Percentiles rank a stretch among this genome's conserved stretches.
These are phyloP conservation scores for Epirrhoe tristata DNA, from an alignment of 2,888 invertebrate species.

Conservation along the genomic window DNA sequence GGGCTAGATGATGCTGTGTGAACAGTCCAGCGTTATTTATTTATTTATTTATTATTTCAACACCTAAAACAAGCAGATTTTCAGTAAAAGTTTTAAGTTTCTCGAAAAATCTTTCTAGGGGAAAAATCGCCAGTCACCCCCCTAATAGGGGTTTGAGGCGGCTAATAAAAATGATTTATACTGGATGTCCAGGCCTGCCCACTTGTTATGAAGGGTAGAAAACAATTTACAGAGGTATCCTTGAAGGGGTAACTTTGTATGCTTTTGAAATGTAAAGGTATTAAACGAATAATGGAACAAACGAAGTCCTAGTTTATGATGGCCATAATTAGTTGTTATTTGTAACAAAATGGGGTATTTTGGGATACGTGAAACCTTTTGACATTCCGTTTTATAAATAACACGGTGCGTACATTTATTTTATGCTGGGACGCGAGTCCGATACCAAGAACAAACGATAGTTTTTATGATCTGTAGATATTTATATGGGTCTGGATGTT, in stretches of 20 bases:
- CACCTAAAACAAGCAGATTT: conserved; percentile 66
- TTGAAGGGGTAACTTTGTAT: conserved; percentile 55
- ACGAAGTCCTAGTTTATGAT: conserved; percentile 21
- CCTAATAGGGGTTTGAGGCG: conserved; percentile 56
- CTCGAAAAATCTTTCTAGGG: conserved; percentile 58
- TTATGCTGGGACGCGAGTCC: too few relatives aligned
- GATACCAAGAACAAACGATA: too few relatives aligned
- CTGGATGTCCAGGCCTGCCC: conserved; percentile 71
- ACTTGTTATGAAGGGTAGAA: conserved; percentile 75
- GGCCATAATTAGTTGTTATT: conserved; percentile 13
- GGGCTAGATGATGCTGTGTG: too few relatives aligned
- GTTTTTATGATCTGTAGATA: too few relatives aligned
- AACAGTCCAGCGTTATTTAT: too few relatives aligned
- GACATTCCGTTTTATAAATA: not conserved
- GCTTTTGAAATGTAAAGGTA: conserved; percentile 32
- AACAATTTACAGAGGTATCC: conserved; percentile 76
- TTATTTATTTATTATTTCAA: too few relatives aligned
- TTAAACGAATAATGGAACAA: conserved; percentile 20
- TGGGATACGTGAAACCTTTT: not conserved
- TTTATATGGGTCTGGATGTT: too few relatives aligned
- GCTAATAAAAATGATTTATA: conserved; percentile 83
- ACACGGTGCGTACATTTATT: not conserved
- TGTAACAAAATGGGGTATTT: not conserved
- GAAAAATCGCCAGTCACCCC: conserved; percentile 70
- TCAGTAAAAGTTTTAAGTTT: conserved; percentile 71